Evolutionary conservation across 2,113 vertebrate genomes (phyloP), one percentile per base, ranked within the genome.

Genomic region (Neolamprologus ventralis): DNA sequence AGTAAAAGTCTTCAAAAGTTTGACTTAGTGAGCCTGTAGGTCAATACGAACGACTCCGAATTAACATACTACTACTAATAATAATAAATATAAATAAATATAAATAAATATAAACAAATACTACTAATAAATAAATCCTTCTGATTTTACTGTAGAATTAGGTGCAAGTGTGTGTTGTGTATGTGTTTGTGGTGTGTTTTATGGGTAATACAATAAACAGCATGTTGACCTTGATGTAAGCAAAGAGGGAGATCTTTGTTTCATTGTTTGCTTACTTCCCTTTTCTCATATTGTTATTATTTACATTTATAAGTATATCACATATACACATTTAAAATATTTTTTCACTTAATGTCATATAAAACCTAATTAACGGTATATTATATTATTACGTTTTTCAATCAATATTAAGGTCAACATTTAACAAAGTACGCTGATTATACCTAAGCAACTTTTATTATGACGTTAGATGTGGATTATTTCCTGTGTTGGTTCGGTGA

Each of bases 151-250:
- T 0, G 63, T 40, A 68, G 35, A 68, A 11, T 28, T 47, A 0
- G 6, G 13, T 11, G 68, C 8, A 45, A 73, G 0, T 45, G 16
- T 45, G 0, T 45, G 0, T 9, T 26, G 21, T 26, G 7, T 16
- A 2, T 3, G 65, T 2, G 65, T 42, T 14, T 71, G 65, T 40
- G 7, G 35, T 68, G 63, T 1, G 63, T 21, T 37, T 40, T 13
- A 68, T 14, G 2, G 11, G 63, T 14, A 1, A 68, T 9, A 71
- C 7, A 71, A 40, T 68, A 37, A 40, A 68, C 60, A 65, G 33
- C 33, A 40, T 23, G 2, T 14, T 14, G n/a, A 40, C 12, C 63
- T 42, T 23, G 35, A 68, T 68, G 63, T 68, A 21, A 40, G 35
- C 35, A 21, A 9, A 71, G 63, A 40, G 3, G 63, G 35, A 71